Percentiles rank a stretch among this genome's conserved stretches.
Conservation (phyloP, 1,140 invertebrate genomes). For the Phenacoccus solenopsis region DNA sequence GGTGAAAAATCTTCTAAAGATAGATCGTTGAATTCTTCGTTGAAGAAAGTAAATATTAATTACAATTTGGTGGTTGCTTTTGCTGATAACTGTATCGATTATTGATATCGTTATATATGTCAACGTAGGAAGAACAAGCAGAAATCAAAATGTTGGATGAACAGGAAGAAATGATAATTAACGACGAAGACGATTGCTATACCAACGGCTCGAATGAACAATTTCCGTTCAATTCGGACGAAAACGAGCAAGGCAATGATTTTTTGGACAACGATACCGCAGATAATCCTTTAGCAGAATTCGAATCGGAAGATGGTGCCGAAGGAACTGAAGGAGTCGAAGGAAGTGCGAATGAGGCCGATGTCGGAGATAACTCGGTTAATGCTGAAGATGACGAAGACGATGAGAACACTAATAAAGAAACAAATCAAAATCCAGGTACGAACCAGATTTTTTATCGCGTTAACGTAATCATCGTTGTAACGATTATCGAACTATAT, state of each 20-base stretch:
- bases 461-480: background rate
- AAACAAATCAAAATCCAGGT: no score
- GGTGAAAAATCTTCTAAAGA: background rate
- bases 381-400: background rate
- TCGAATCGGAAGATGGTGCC: background rate
- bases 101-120: no score
- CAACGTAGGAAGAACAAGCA: background rate
- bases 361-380: background rate
- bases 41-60: background rate
- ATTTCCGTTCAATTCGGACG: background rate
- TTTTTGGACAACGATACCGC: background rate
- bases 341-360: background rate
- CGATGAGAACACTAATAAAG: background rate
- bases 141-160: background rate
- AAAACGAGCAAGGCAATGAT: background rate
- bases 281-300: background rate
- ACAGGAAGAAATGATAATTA: background rate
- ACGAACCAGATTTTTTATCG: no score
- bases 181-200: background rate
- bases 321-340: background rate
- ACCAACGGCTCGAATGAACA: background rate
- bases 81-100: no score
- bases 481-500: no score
- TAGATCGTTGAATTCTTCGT: background rate
- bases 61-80: no score